Evolutionary conservation across 2,113 vertebrate genomes (phyloP).

Genomic region (Mesoclemmys tuberculata): DNA sequence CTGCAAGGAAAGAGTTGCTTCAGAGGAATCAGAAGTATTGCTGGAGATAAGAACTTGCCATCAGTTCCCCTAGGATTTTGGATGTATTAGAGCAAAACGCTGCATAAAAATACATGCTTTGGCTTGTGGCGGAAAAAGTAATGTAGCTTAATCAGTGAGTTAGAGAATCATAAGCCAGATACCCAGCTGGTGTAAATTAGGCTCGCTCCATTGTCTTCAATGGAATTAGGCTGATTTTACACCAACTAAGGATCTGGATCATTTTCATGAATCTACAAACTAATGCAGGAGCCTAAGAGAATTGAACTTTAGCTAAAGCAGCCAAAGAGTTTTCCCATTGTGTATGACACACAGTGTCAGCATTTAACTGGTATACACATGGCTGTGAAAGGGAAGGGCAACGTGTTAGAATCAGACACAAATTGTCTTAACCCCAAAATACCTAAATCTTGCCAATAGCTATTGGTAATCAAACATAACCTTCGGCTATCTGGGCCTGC

Average conservation of each 20-base stretch:
- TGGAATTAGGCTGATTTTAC: not conserved
- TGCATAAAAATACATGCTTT: not conserved
- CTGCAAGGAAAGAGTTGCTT: not conserved
- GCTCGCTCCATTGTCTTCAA: not conserved
- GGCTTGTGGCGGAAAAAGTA: not conserved
- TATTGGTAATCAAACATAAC: not conserved
- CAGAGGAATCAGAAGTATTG: constrained; percentile 19
- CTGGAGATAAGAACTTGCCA: not conserved
- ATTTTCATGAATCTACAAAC: not conserved
- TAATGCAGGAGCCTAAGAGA: not conserved
- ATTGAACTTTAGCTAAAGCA: not conserved
- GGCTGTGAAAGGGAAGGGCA: not conserved
- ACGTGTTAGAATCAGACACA: not conserved
- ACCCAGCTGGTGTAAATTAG: too few relatives aligned
- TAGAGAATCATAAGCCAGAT: not conserved
- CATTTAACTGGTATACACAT: not conserved
- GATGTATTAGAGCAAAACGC: constrained; percentile 14
- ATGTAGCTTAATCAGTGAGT: not conserved
- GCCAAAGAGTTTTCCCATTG: not conserved
- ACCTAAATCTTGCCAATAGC: not conserved
- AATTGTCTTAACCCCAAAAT: not conserved
- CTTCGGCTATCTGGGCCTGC: not conserved
- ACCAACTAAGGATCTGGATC: not conserved
- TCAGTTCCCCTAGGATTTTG: not conserved
- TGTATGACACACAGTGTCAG: not conserved